These are phyloP conservation scores for Noctua comes DNA, from an alignment of 2,888 invertebrate genomes.

Conservation along the genomic window DNA sequence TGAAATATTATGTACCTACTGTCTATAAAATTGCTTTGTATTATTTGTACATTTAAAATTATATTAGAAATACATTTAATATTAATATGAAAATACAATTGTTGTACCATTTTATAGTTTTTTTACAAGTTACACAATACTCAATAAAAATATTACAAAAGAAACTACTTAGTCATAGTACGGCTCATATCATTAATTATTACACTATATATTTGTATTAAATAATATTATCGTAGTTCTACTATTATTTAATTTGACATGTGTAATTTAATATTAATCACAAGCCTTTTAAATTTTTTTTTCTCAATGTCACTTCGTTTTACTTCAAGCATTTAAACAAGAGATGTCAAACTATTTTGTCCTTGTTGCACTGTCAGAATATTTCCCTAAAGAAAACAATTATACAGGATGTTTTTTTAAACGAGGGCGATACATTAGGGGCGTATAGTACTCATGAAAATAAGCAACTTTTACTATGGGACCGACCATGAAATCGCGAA, in stretches of 20 bases:
- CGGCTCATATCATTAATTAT: slow-evolving; percentile 6
- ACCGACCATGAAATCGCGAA: no score
- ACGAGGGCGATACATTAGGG: no score
- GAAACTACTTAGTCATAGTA: slow-evolving; percentile 10
- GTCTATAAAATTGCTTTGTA: slow-evolving; percentile 42
- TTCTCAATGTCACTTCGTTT: not conserved
- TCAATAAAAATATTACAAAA: slow-evolving; percentile 30
- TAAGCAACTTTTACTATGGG: no score
- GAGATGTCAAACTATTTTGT: not conserved
- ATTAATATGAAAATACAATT: slow-evolving; percentile 24
- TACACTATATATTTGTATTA: not conserved
- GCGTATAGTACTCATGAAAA: no score
- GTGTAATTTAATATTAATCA: slow-evolving; percentile 40
- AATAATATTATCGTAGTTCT: not conserved
- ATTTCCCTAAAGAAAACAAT: not conserved
- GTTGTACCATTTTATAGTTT: slow-evolving; percentile 33
- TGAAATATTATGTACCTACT: slow-evolving; percentile 50
- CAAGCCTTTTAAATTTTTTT: slow-evolving; percentile 47
- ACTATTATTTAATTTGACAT: slow-evolving; percentile 15
- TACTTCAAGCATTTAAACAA: slow-evolving; percentile 16
- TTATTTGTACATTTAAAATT: slow-evolving; percentile 38
- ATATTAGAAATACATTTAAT: slow-evolving; percentile 24
- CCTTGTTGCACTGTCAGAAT: not conserved
- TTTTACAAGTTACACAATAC: slow-evolving; percentile 14
- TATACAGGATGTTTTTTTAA: no score